These are phyloP conservation scores for Notarius lentiginosus DNA, from an alignment of 2,113 vertebrate genomes.

Conservation along the genomic window DNA sequence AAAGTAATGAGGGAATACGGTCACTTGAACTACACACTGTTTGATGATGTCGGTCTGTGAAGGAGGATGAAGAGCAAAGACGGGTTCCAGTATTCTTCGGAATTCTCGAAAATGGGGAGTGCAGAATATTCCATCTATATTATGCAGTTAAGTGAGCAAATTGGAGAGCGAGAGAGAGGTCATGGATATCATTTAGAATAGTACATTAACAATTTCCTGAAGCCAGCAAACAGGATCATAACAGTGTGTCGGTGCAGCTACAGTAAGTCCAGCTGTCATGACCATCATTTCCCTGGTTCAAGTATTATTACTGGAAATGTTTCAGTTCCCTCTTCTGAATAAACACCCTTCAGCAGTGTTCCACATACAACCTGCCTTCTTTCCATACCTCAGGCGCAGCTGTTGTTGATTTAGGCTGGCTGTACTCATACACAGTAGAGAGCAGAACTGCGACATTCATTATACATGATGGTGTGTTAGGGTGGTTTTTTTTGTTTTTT, in stretches of 20 bases:
- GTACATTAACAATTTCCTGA: background rate
- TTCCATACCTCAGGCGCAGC: conserved; percentile 16
- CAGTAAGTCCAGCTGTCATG: background rate
- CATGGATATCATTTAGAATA: background rate
- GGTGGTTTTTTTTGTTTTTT: conserved; percentile 46
- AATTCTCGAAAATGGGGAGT: background rate
- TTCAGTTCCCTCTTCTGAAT: background rate
- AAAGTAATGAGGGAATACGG: background rate
- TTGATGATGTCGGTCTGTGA: background rate
- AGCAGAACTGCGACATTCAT: conserved; percentile 66
- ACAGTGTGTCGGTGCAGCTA: background rate
- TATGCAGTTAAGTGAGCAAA: background rate
- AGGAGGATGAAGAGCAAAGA: background rate
- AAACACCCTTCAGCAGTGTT: conserved; percentile 4
- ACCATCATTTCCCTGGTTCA: background rate
- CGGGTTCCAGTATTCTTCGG: background rate
- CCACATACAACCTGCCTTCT: conserved; percentile 8
- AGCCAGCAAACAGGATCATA: background rate
- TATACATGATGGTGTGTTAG: conserved; percentile 71
- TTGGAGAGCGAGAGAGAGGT: background rate
- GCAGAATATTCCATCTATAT: background rate
- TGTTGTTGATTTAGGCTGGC: conserved; percentile 34
- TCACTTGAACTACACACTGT: background rate
- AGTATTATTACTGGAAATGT: background rate
- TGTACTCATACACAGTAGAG: conserved; percentile 60